phyloP scores from a whole-genome alignment of 2,888 invertebrate species.

The Tineola bisselliella region DNA sequence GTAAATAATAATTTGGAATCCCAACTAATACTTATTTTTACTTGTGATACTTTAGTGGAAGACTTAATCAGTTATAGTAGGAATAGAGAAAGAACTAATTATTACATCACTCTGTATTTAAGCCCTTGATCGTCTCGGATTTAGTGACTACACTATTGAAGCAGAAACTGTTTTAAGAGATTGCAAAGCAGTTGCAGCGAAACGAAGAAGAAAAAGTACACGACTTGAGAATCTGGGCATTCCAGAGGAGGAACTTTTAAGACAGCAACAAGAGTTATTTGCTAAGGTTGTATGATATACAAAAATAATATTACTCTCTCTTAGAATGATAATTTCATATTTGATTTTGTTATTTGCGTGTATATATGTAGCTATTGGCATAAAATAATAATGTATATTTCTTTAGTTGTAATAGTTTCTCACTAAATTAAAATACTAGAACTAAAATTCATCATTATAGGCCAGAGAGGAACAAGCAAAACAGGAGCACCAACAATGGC shows the following conservation, averaged over 20 bases:
- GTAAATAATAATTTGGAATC: too few relatives aligned
- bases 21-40: too few relatives aligned
- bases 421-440: constrained; percentile 9
- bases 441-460: constrained; percentile 29
- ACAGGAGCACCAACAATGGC: constrained; percentile 93
- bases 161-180: constrained; percentile 95
- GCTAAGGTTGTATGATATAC: constrained; percentile 73
- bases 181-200: constrained; percentile 97
- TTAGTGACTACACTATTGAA: constrained; percentile 92
- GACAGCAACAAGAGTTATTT: constrained; percentile 98
- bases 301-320: too few relatives aligned
- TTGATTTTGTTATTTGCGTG: background rate
- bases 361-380: background rate
- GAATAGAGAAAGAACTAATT: constrained; percentile 15
- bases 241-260: constrained; percentile 94
- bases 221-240: constrained; percentile 97
- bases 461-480: constrained; percentile 93
- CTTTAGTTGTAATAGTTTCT: too few relatives aligned
- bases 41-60: too few relatives aligned
- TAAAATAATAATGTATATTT: too few relatives aligned
- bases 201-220: constrained; percentile 92
- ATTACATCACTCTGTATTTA: constrained; percentile 21
- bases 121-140: constrained; percentile 91
- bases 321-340: background rate
- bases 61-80: too few relatives aligned